These are phyloP conservation scores for Brevipalpus yothersi DNA, from an alignment of 1,140 invertebrate genomes.

Conservation along the genomic window DNA sequence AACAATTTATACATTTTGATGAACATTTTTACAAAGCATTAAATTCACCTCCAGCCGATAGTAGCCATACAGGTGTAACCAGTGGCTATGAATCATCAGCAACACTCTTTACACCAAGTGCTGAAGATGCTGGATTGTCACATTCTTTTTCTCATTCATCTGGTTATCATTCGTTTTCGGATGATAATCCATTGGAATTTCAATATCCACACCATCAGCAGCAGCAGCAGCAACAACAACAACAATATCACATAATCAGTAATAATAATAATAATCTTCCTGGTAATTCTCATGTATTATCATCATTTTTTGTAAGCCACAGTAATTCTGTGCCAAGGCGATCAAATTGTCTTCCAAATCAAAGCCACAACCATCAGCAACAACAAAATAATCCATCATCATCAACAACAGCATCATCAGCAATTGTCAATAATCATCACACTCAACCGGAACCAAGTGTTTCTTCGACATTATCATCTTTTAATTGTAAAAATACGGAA, in stretches of 20 bases:
- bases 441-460: background rate
- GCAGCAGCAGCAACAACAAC: background rate
- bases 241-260: too few relatives aligned
- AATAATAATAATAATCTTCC: too few relatives aligned
- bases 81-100: conserved; percentile 11
- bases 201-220: background rate
- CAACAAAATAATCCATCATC: background rate
- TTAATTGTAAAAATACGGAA: background rate
- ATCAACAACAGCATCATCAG: background rate
- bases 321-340: too few relatives aligned
- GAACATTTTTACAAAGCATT: background rate
- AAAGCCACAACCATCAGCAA: background rate
- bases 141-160: conserved; percentile 14
- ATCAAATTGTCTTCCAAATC: background rate
- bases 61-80: background rate
- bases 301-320: too few relatives aligned
- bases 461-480: background rate
- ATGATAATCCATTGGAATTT: conserved; percentile 5
- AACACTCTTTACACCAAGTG: conserved; percentile 10
- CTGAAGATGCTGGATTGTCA: conserved; percentile 10
- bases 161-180: conserved; percentile 14
- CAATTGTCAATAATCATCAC: background rate
- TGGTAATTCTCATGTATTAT: too few relatives aligned
- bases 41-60: background rate
- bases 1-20: background rate